A percentile compares a stretch with the other conserved stretches of the same genome.
These are phyloP conservation scores for Larimichthys crocea DNA, from an alignment of 2,113 vertebrate genomes.

Conservation along the genomic window DNA sequence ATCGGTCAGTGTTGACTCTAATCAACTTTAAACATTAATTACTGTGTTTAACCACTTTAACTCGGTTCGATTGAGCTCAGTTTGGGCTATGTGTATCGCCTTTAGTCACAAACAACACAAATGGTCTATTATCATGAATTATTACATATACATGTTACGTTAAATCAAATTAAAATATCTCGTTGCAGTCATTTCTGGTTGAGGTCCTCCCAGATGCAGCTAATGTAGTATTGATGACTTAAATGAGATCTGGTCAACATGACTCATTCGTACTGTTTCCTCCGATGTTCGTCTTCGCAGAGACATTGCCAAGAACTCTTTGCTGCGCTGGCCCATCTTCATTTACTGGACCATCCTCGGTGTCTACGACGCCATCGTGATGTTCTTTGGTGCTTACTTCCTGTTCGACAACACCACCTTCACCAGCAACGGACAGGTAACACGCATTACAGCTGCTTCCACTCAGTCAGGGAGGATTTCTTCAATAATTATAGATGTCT, in stretches of 20 bases:
- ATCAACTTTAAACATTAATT: neutral
- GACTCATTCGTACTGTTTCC: neutral
- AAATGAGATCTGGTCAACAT: neutral
- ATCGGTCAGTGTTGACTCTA: constrained; percentile 81
- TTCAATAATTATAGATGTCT: too few relatives aligned
- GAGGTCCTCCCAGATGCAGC: neutral
- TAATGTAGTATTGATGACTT: constrained; percentile 4
- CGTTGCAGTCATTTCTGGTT: constrained; percentile 13
- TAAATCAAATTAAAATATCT: constrained; percentile 40
- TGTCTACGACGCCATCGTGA: constrained; percentile 92
- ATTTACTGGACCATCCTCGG: constrained; percentile 96
- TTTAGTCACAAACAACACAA: neutral
- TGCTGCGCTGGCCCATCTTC: constrained; percentile 93
- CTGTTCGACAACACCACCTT: constrained; percentile 94
- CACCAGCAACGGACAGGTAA: constrained; percentile 98
- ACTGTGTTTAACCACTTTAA: constrained; percentile 1
- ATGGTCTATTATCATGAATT: neutral
- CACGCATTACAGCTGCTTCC: constrained; percentile 1
- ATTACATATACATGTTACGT: neutral
- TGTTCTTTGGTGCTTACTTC: constrained; percentile 98
- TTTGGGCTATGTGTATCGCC: neutral
- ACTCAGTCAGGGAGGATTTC: neutral
- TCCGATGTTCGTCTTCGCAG: constrained; percentile 74
- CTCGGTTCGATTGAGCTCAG: neutral
- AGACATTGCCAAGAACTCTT: constrained; percentile 95